Percentiles rank a stretch among this genome's conserved stretches.
Evolutionary conservation across 2,888 invertebrate genomes (phyloP).

Genomic region (Heteropelma amictum): DNA sequence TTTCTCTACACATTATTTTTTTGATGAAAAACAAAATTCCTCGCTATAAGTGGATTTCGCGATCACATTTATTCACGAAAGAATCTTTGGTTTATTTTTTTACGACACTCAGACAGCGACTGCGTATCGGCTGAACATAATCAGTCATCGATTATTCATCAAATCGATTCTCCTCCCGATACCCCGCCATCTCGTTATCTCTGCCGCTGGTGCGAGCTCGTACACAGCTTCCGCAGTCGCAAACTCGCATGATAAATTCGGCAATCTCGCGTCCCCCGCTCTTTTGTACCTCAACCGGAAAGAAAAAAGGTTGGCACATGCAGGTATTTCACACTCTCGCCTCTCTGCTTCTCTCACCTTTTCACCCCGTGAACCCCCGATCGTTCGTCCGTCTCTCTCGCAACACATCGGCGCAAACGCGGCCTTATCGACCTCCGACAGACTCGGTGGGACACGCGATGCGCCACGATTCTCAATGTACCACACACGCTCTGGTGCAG

Average conservation of each 20-base stretch:
- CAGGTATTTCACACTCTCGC: slow-evolving; percentile 14
- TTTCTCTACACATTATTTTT: slow-evolving; percentile 13
- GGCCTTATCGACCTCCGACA: slow-evolving; percentile 72
- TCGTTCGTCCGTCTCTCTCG: slow-evolving; percentile 45
- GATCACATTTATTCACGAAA: too few relatives aligned
- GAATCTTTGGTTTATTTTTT: too few relatives aligned
- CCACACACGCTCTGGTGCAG: slow-evolving; percentile 26
- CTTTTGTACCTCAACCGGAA: background rate
- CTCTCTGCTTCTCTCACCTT: slow-evolving; percentile 42
- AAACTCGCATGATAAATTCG: slow-evolving; percentile 2
- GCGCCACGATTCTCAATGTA: slow-evolving; percentile 38
- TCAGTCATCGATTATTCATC: too few relatives aligned
- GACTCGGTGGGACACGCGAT: slow-evolving; percentile 45
- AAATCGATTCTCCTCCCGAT: too few relatives aligned
- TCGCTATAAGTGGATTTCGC: too few relatives aligned
- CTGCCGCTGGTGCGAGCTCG: too few relatives aligned
- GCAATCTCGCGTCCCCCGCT: slow-evolving; percentile 2
- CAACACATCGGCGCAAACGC: slow-evolving; percentile 73
- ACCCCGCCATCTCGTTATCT: too few relatives aligned
- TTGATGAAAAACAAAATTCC: too few relatives aligned
- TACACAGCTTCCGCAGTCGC: too few relatives aligned
- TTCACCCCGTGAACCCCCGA: slow-evolving; percentile 17
- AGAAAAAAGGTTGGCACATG: slow-evolving; percentile 5
- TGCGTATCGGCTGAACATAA: too few relatives aligned
- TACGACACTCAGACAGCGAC: too few relatives aligned